phyloP scores from a whole-genome alignment of 2,888 invertebrate genomes.

The Noctua fimbriata region DNA sequence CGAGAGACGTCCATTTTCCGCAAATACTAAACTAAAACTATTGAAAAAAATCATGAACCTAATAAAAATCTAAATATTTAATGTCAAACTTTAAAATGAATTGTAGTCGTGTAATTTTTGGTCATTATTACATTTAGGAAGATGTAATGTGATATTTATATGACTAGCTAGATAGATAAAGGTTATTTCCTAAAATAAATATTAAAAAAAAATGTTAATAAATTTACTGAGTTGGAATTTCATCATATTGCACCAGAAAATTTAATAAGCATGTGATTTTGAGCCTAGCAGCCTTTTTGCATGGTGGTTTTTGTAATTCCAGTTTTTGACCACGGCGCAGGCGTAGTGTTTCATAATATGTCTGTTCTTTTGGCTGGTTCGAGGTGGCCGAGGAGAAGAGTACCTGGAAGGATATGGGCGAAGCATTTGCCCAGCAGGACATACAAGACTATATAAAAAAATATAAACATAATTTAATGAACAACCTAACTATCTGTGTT shows the following conservation, averaged over 20 bases:
- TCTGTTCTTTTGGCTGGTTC: neutral
- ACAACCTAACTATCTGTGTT: neutral
- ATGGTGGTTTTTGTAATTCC: too few species aligned
- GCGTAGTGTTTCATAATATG: neutral
- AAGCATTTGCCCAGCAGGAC: neutral
- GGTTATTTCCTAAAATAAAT: slow-evolving; percentile 4
- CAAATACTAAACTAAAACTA: neutral
- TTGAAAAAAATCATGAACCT: neutral
- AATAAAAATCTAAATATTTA: neutral
- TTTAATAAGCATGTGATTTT: neutral
- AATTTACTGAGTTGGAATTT: neutral
- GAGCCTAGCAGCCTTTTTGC: neutral
- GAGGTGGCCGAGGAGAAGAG: too few species aligned
- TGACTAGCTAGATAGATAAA: neutral
- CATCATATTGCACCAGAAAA: neutral
- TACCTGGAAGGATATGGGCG: neutral
- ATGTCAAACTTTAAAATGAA: neutral
- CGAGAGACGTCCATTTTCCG: neutral
- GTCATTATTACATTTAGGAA: neutral
- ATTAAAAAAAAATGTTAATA: neutral
- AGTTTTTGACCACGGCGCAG: neutral
- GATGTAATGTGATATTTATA: slow-evolving; percentile 6
- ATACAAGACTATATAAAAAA: neutral
- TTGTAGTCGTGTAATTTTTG: neutral
- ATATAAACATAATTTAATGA: neutral